phyloP scores from a whole-genome alignment of 2,113 vertebrate species.

The Alethe diademata region DNA sequence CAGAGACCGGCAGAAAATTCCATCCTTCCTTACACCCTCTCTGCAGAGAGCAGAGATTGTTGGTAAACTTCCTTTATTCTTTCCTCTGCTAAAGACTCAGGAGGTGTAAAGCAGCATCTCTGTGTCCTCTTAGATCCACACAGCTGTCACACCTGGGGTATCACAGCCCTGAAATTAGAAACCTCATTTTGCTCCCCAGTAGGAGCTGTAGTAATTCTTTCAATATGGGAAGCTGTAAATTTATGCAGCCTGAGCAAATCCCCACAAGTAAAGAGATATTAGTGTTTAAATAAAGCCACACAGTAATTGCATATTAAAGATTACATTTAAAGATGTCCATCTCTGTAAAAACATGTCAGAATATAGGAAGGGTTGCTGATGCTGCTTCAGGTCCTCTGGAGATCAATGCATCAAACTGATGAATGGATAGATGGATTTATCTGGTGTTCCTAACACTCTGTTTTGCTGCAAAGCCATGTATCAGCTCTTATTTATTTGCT shows the following conservation, averaged over 20 bases:
- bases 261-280: neutral
- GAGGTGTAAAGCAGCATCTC: neutral
- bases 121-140: neutral
- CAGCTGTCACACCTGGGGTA: neutral
- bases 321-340: neutral
- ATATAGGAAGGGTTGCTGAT: neutral
- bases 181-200: neutral
- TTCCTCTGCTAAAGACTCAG: neutral
- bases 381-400: neutral
- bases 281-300: neutral
- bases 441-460: neutral
- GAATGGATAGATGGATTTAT: neutral
- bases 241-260: neutral
- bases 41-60: slow-evolving; percentile 55
- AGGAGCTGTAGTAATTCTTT: neutral
- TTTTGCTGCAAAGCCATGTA: neutral
- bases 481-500: neutral
- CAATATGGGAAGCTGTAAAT: neutral
- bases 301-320: neutral
- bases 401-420: neutral
- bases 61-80: slow-evolving; percentile 68
- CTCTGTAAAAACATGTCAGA: neutral
- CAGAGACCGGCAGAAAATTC: slow-evolving; percentile 59
- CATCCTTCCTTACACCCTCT: slow-evolving; percentile 50
- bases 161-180: neutral